A percentile compares a stretch with the other conserved stretches of the same genome.
phyloP scores from a whole-genome alignment of 2,113 vertebrate species.

The Cnemophilus loriae region DNA sequence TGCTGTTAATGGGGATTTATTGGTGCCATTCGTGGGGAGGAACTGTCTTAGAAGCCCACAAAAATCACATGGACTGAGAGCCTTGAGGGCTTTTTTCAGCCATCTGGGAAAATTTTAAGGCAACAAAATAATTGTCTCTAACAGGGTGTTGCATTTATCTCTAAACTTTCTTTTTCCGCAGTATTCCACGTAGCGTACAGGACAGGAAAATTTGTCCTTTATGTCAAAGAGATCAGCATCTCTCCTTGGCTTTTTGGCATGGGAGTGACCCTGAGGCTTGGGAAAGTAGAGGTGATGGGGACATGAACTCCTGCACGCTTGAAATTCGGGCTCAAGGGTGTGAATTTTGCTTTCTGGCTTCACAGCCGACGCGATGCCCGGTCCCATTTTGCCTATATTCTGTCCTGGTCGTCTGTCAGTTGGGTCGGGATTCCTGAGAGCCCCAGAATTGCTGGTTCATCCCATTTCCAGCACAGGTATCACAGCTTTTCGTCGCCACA shows the following conservation, averaged over 20 bases:
- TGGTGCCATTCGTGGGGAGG: neutral
- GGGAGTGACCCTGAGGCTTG: neutral
- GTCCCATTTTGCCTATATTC: neutral
- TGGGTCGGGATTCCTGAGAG: neutral
- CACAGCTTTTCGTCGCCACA: neutral
- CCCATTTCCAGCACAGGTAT: neutral
- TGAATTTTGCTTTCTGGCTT: neutral
- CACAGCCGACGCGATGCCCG: fast-evolving
- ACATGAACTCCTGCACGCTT: neutral
- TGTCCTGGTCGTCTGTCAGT: neutral
- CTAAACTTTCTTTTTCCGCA: neutral
- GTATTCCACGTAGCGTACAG: neutral
- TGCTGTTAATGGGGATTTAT: neutral
- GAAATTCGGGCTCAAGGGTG: neutral
- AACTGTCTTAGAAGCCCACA: neutral
- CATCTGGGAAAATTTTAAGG: neutral
- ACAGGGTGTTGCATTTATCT: neutral
- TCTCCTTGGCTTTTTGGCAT: neutral
- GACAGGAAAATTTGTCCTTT: neutral
- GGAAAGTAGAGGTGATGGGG: neutral
- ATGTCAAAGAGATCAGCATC: neutral
- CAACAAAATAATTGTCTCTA: neutral
- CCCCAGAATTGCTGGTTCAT: neutral
- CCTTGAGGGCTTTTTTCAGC: neutral
- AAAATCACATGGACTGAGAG: neutral